These are phyloP conservation scores for Microtus richardsoni DNA, from an alignment of 2,113 vertebrate species.

Conservation along the genomic window DNA sequence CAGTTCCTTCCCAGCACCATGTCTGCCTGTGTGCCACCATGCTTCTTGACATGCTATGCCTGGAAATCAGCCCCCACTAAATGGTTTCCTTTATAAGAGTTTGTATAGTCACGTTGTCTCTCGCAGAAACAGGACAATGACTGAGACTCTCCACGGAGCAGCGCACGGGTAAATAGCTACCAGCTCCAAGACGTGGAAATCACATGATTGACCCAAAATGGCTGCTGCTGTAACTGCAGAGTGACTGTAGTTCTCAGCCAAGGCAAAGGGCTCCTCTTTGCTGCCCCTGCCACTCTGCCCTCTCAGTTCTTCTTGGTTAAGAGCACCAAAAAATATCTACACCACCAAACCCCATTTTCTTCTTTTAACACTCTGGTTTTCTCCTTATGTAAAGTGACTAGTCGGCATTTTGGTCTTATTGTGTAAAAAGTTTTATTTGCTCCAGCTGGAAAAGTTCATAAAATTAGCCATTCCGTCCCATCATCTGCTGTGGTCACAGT, in stretches of 20 bases:
- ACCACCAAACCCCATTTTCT: neutral
- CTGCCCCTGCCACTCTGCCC: neutral
- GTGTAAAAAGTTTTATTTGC: constrained; percentile 43
- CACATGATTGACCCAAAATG: constrained; percentile 25
- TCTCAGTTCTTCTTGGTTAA: neutral
- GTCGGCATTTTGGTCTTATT: constrained; percentile 59
- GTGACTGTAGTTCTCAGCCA: neutral
- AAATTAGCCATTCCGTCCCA: constrained; percentile 33
- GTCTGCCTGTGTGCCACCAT: neutral
- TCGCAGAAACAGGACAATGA: neutral
- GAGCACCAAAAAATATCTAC: neutral
- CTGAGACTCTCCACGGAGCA: neutral
- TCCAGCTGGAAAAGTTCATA: constrained; percentile 56
- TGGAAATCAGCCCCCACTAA: neutral
- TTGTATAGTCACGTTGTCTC: neutral
- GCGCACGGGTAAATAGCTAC: constrained; percentile 43
- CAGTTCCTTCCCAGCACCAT: neutral
- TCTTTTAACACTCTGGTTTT: constrained; percentile 4
- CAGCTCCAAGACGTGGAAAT: constrained; percentile 33
- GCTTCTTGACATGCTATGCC: neutral
- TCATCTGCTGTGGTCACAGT: constrained; percentile 46
- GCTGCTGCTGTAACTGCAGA: neutral
- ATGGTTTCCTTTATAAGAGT: neutral
- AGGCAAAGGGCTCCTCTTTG: neutral
- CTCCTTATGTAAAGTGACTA: constrained; percentile 20